A percentile compares a stretch with the other conserved stretches of the same genome.
Evolutionary conservation across 1,140 invertebrate genomes (phyloP).

Genomic region (Leguminivora glycinivorella): DNA sequence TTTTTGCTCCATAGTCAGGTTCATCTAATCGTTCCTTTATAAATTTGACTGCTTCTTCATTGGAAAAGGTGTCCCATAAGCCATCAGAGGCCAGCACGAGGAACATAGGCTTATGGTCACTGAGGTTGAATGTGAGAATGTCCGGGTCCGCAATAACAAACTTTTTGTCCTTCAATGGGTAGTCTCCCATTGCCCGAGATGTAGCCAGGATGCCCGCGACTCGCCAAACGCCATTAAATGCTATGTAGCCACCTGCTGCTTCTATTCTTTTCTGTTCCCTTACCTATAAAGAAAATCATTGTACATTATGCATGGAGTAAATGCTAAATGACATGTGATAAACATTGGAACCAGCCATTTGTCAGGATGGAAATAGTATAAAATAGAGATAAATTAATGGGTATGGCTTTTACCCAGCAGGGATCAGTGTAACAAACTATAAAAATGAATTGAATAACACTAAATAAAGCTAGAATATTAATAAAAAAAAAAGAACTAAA

Average conservation of each 20-base stretch:
- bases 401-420: too few species aligned
- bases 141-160: conserved; percentile 97
- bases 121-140: conserved; percentile 94
- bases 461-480: too few species aligned
- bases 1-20: conserved; percentile 93
- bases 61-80: conserved; percentile 96
- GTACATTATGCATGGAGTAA: neutral
- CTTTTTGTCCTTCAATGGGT: conserved; percentile 95
- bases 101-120: conserved; percentile 92
- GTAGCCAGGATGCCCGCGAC: conserved; percentile 97
- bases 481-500: too few species aligned
- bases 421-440: too few species aligned
- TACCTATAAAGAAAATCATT: conserved; percentile 80
- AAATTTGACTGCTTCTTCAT: conserved; percentile 95
- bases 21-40: conserved; percentile 90
- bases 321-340: too few species aligned
- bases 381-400: too few species aligned
- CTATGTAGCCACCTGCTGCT: conserved; percentile 95
- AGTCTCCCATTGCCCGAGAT: conserved; percentile 96
- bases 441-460: too few species aligned
- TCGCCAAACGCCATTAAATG: conserved; percentile 97
- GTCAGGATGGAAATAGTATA: too few species aligned
- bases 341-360: too few species aligned
- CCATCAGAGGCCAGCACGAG: conserved; percentile 96
- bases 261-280: conserved; percentile 92